Evolutionary conservation across 2,888 invertebrate genomes (phyloP).

Genomic region (Nemoura dubitans): DNA sequence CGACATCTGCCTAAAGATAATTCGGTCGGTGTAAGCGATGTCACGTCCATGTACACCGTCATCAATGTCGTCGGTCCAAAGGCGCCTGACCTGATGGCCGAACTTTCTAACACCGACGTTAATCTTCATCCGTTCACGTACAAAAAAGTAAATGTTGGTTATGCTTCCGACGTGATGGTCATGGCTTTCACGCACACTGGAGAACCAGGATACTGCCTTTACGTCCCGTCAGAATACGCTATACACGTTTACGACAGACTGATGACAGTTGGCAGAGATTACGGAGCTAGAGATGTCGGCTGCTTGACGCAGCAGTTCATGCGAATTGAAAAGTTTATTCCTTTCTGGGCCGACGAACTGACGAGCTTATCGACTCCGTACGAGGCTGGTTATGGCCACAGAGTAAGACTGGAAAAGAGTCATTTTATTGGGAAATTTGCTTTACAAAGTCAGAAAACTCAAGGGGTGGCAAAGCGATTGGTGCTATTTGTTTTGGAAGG

Average conservation of each 20-base stretch:
- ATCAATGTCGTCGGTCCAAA: constrained; percentile 77
- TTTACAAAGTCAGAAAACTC: constrained; percentile 67
- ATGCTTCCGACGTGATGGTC: constrained; percentile 74
- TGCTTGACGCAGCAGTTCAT: constrained; percentile 73
- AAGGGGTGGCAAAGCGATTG: constrained; percentile 69
- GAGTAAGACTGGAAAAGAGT: constrained; percentile 65
- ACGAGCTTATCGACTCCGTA: constrained; percentile 69
- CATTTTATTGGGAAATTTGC: constrained; percentile 75
- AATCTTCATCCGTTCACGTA: constrained; percentile 71
- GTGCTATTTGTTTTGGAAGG: constrained; percentile 71
- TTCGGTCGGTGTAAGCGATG: constrained; percentile 70
- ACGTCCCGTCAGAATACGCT: constrained; percentile 77
- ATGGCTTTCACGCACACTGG: constrained; percentile 78
- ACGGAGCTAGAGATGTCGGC: constrained; percentile 73
- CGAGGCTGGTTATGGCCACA: constrained; percentile 71
- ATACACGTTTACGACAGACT: constrained; percentile 76
- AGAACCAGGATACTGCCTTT: constrained; percentile 75
- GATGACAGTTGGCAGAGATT: constrained; percentile 72
- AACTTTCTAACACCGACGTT: constrained; percentile 71
- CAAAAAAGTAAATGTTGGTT: constrained; percentile 72
- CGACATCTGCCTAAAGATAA: constrained; percentile 69
- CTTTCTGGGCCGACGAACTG: constrained; percentile 77
- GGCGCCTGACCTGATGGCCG: constrained; percentile 69
- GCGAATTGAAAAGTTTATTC: constrained; percentile 75
- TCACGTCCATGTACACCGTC: constrained; percentile 78